Conservation (phyloP, 2,888 invertebrate species). For the Keiferia lycopersicella region DNA sequence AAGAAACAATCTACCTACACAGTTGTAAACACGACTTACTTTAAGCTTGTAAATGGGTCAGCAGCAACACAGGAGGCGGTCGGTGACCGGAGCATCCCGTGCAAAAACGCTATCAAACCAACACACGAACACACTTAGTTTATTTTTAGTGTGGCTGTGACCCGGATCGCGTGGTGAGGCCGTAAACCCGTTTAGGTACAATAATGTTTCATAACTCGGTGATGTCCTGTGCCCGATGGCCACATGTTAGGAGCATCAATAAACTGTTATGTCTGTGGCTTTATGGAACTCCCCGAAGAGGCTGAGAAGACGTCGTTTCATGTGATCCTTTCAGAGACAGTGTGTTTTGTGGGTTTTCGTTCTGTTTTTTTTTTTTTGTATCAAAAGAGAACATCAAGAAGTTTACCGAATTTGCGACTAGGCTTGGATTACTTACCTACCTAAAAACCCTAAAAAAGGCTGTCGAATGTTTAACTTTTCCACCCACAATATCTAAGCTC, state of each 20-base stretch:
- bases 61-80: conserved; percentile 46
- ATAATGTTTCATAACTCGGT: conserved; percentile 50
- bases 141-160: conserved; percentile 58
- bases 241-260: conserved; percentile 35
- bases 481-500: too few species aligned
- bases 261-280: conserved; percentile 4
- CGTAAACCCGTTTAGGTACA: conserved; percentile 53
- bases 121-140: conserved; percentile 50
- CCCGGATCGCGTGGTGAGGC: conserved; percentile 56
- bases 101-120: conserved; percentile 55
- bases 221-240: conserved; percentile 42
- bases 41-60: conserved; percentile 45
- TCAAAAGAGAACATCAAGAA: too few species aligned
- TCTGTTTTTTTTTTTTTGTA: too few species aligned
- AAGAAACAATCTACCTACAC: background rate
- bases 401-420: too few species aligned
- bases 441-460: too few species aligned
- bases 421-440: too few species aligned
- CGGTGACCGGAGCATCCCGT: conserved; percentile 44
- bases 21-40: conserved; percentile 12
- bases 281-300: background rate
- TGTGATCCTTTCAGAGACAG: background rate
- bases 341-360: background rate
- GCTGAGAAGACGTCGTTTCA: background rate
- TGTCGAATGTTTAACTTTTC: too few species aligned